A percentile compares a stretch with the other conserved stretches of the same genome.
These are phyloP conservation scores for Sarcophaga bullata DNA, from an alignment of 1,140 invertebrate genomes.

Conservation along the genomic window DNA sequence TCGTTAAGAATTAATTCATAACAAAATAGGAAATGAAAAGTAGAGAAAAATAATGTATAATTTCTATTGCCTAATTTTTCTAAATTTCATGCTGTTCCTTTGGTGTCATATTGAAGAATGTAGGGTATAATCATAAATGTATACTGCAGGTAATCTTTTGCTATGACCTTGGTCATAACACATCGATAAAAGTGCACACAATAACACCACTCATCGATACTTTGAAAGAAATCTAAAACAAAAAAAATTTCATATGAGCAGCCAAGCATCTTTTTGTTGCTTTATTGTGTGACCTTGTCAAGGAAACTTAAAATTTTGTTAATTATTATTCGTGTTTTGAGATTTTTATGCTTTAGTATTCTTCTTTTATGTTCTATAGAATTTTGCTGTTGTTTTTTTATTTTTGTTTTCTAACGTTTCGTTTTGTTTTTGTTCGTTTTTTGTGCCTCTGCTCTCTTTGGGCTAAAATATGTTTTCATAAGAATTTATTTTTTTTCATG, in stretches of 20 bases:
- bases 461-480: no score
- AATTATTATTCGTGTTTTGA: slow-evolving; percentile 1
- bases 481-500: no score
- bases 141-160: neutral
- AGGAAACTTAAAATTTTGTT: slow-evolving; percentile 33
- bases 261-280: neutral
- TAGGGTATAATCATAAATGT: neutral
- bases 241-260: neutral
- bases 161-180: neutral
- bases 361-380: neutral
- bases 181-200: neutral
- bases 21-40: no score
- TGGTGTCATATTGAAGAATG: neutral
- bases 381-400: no score
- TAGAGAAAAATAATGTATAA: no score
- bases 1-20: no score
- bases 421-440: no score
- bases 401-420: no score
- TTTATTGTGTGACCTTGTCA: slow-evolving; percentile 31
- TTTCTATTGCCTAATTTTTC: no score
- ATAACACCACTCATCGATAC: neutral
- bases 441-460: no score
- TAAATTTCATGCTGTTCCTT: no score
- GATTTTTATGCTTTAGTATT: neutral
- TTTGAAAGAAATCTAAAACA: neutral